Base-by-base conservation (phyloP, 2,113 vertebrate genomes). In the Illadopsis cleaveri region DNA sequence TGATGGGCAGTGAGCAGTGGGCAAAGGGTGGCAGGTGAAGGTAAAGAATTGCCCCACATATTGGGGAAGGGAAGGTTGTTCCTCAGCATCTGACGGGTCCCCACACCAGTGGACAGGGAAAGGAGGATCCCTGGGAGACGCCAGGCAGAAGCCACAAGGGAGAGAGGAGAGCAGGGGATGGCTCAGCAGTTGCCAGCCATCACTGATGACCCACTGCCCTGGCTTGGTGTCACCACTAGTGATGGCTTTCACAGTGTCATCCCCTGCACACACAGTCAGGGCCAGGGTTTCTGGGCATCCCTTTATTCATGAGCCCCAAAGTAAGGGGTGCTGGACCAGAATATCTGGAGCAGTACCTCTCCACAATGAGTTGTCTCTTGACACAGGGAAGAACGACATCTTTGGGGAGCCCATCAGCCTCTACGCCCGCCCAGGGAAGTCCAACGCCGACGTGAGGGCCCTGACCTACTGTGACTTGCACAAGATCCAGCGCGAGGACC, bases 381-480 rank as follows among this genome's bases (percentile, higher is more conserved):
- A n/a, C 83, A 51, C 97, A 99, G 99, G 99, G 50, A 99, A 99
- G 96, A 99, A 99, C 0, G 99, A 99, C 96, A 99, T 99, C 81
- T 99, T 99, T 62, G 99, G 99, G 38, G 99, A 99, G 93, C 98
- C 99, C 21, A 98, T 99, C 95, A 99, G 98, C 84, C 98, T 99
- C 51, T 99, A 99, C 0, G 98, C 98, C 23, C 97, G 98, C 69
- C 98, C 99, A 0, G 99, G 99, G 58, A 99, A 99, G 94, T 99
- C 99, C 61, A 99, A 98, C 0, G 98, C 99, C 0, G 99, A 99
- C 0, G 99, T 99, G 71, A 97, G 99, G 57, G 99, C 99, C 42
- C 94, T 99, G 97, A 99, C 99, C 71, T 99, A 99, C 97, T 99
- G 99, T 0, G 99, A 99, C 96, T 97, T 99, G 93, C 99, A 99